Conservation (phyloP, 2,113 vertebrate species). For the Ochotona princeps region DNA sequence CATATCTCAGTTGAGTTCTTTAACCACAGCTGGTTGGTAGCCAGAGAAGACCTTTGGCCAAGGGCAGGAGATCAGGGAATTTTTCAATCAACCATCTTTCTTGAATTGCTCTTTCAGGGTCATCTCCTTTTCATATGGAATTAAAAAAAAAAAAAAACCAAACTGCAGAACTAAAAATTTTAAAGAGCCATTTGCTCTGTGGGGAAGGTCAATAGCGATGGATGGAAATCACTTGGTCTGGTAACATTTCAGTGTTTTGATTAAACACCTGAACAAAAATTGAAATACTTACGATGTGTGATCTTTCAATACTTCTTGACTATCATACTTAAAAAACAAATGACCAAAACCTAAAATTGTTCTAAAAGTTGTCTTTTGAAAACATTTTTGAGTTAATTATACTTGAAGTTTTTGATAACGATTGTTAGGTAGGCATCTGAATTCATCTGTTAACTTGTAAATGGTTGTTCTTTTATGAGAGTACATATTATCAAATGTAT, state of each 20-base stretch:
- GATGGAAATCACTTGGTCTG: background rate
- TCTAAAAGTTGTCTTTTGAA: background rate
- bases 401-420: background rate
- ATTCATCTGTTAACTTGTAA: background rate
- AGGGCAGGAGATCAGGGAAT: background rate
- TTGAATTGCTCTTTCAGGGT: background rate
- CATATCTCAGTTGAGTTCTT: background rate
- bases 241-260: background rate
- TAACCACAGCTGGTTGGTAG: background rate
- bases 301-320: background rate
- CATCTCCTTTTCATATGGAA: no score
- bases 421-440: background rate
- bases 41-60: background rate
- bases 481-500: background rate
- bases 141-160: background rate
- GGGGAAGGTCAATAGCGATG: background rate
- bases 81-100: background rate
- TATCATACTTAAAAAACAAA: background rate
- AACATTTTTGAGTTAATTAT: background rate
- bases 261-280: background rate
- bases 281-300: background rate
- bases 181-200: background rate
- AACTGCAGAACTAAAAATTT: background rate
- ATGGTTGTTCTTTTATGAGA: background rate
- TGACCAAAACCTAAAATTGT: background rate